phyloP scores from a whole-genome alignment of 2,797 vertebrate genomes.

The Lerista edwardsae region DNA sequence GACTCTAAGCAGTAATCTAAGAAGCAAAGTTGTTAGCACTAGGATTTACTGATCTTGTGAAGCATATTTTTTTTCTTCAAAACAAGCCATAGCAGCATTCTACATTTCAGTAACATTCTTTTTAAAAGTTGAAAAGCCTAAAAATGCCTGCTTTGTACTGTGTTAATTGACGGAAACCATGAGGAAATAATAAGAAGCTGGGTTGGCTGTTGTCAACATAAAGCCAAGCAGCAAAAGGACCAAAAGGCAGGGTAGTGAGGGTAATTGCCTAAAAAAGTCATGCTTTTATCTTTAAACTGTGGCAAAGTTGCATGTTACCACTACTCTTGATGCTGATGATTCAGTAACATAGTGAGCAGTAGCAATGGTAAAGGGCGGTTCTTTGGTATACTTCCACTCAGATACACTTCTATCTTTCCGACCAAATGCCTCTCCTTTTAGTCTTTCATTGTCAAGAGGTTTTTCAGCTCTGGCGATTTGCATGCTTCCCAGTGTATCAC shows the following conservation, averaged over 20 bases:
- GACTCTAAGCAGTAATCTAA: constrained; percentile 71
- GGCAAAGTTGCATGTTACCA: constrained; percentile 88
- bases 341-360: constrained; percentile 82
- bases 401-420: constrained; percentile 79
- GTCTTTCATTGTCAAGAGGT: constrained; percentile 65
- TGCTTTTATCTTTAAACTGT: constrained; percentile 78
- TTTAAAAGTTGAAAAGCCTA: constrained; percentile 65
- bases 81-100: constrained; percentile 74
- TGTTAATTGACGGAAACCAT: constrained; percentile 63
- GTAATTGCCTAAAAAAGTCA: constrained; percentile 73
- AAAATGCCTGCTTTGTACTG: constrained; percentile 62
- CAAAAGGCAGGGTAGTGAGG: constrained; percentile 73
- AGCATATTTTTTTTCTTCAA: constrained; percentile 60
- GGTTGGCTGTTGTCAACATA: constrained; percentile 77
- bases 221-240: constrained; percentile 79
- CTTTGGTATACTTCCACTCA: constrained; percentile 80
- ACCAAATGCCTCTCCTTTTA: constrained; percentile 70
- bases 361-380: constrained; percentile 76
- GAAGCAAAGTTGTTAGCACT: constrained; percentile 75
- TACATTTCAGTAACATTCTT: constrained; percentile 57
- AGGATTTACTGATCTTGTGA: constrained; percentile 57
- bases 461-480: constrained; percentile 62
- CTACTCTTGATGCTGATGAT: constrained; percentile 82
- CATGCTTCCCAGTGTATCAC: constrained; percentile 40
- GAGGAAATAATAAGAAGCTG: constrained; percentile 73